Conservation (phyloP, 2,797 vertebrate species). For the Hydrolagus colliei region DNA sequence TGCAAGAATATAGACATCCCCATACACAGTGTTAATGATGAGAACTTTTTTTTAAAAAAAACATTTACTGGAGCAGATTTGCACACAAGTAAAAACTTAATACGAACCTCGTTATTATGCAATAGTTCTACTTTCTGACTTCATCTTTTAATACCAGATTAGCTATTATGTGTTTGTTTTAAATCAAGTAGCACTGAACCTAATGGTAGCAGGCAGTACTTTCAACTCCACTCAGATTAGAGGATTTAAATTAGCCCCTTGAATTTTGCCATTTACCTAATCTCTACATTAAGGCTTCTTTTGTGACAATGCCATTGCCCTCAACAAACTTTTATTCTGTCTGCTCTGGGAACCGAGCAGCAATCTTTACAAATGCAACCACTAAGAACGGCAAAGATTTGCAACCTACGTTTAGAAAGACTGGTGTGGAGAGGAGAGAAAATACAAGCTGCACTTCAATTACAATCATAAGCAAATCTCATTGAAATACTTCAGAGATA, state of each 20-base stretch:
- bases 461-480: not conserved
- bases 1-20: too few relatives aligned
- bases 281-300: conserved; percentile 15
- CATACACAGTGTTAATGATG: not conserved
- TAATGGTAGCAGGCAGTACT: conserved; percentile 6
- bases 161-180: conserved; percentile 2
- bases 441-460: not conserved
- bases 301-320: not conserved
- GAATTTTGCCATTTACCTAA: conserved; percentile 22
- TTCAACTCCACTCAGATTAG: conserved; percentile 22
- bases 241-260: conserved; percentile 26
- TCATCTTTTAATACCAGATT: conserved; percentile 29
- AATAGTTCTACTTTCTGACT: not conserved
- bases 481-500: conserved; percentile 10
- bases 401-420: not conserved
- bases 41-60: not conserved
- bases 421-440: not conserved
- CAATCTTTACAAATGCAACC: conserved; percentile 19
- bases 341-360: not conserved
- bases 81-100: not conserved
- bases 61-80: not conserved
- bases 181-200: conserved; percentile 10
- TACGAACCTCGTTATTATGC: not conserved
- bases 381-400: not conserved
- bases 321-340: conserved; percentile 15